phyloP scores from a whole-genome alignment of 2,888 invertebrate genomes.

The Chaetogeoica ovagalla region DNA sequence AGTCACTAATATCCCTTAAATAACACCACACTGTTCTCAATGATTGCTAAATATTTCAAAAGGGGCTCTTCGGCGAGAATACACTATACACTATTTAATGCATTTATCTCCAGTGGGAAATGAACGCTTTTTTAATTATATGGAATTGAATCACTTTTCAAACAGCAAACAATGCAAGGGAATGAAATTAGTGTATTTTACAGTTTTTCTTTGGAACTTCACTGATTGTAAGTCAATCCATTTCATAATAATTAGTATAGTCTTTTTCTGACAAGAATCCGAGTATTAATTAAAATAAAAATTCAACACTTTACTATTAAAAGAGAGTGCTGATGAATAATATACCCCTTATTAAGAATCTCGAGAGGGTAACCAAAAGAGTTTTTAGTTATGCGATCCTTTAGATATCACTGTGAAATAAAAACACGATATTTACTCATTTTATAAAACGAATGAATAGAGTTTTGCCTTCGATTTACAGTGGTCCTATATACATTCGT shows the following conservation, averaged over 20 bases:
- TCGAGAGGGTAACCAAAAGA: not conserved
- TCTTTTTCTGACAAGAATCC: constrained; percentile 14
- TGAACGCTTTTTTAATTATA: constrained; percentile 41
- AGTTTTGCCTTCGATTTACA: not conserved
- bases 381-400: not conserved
- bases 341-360: constrained; percentile 37
- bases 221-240: constrained; percentile 21
- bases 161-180: constrained; percentile 9
- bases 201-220: not conserved
- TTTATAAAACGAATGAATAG: too few relatives aligned
- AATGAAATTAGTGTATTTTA: constrained; percentile 1
- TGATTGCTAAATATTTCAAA: not conserved
- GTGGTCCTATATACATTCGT: not conserved
- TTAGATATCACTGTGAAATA: too few relatives aligned
- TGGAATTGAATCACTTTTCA: constrained; percentile 21
- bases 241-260: constrained; percentile 36
- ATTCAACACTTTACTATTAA: constrained; percentile 29
- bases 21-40: not conserved
- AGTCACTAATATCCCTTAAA: not conserved
- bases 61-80: not conserved
- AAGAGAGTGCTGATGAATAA: constrained; percentile 30
- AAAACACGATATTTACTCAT: too few relatives aligned
- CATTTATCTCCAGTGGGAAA: constrained; percentile 4
- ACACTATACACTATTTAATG: not conserved
- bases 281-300: constrained; percentile 37